Conservation (phyloP, 2,113 vertebrate genomes). For the Terrapene triunguis region DNA sequence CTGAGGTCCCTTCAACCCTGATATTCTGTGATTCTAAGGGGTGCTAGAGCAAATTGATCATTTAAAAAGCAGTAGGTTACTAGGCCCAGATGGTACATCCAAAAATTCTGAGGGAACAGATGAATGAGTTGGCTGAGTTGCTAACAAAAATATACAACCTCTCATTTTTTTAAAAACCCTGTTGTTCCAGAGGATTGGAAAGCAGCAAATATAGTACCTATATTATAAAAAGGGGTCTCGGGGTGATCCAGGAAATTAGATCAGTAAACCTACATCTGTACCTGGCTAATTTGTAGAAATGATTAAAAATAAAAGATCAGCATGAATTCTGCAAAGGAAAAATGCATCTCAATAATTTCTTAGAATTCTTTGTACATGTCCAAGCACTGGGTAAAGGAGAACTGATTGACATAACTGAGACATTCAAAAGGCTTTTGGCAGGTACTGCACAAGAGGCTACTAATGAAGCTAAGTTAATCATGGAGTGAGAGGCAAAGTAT, state of each 20-base stretch:
- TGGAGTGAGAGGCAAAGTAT: not conserved
- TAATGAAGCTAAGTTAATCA: not conserved
- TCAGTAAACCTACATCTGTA: not conserved
- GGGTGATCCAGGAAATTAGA: conserved; percentile 28
- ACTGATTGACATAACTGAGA: not conserved
- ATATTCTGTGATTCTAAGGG: not conserved
- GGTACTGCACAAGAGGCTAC: rapidly evolving
- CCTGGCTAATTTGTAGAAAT: conserved; percentile 21
- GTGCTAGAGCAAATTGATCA: not conserved
- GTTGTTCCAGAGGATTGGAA: not conserved
- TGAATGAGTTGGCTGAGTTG: not conserved
- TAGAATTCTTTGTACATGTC: not conserved
- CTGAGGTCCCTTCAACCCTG: no score
- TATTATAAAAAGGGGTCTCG: not conserved
- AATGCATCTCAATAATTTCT: not conserved
- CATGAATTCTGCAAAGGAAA: conserved; percentile 24
- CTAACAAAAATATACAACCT: not conserved
- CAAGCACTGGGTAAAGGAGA: conserved; percentile 4
- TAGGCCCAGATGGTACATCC: not conserved
- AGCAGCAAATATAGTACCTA: not conserved
- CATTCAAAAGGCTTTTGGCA: not conserved
- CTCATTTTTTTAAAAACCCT: not conserved
- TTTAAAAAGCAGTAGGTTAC: not conserved
- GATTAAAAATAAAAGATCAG: conserved; percentile 33
- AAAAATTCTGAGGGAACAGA: not conserved